These are phyloP conservation scores for Actinemys pallida DNA, from an alignment of 2,113 vertebrate genomes.

Conservation along the genomic window DNA sequence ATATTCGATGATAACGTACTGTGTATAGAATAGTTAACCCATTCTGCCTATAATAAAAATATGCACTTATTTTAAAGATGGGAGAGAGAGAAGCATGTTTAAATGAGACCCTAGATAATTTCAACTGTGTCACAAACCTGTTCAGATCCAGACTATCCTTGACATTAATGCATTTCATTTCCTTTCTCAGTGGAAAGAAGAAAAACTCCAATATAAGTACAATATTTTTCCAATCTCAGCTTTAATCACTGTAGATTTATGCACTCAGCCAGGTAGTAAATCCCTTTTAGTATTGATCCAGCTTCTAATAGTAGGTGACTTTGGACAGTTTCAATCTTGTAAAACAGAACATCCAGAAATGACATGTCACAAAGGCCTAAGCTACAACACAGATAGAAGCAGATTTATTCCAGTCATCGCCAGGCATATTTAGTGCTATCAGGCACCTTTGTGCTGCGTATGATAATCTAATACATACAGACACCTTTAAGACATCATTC, in stretches of 20 bases:
- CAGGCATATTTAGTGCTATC: background rate
- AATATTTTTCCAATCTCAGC: slow-evolving; percentile 12
- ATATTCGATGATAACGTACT: background rate
- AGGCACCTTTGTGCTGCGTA: background rate
- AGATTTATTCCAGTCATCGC: slow-evolving; percentile 32
- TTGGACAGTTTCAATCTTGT: slow-evolving; percentile 55
- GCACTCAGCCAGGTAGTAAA: slow-evolving; percentile 59
- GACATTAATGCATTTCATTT: slow-evolving; percentile 47
- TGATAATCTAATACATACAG: background rate
- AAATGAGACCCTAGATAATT: background rate
- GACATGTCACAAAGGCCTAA: slow-evolving; percentile 20
- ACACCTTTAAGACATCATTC: background rate
- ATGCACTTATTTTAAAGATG: background rate
- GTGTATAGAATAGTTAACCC: background rate
- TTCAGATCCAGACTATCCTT: background rate
- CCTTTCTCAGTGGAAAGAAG: slow-evolving; percentile 30
- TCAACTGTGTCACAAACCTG: background rate
- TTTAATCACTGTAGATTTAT: slow-evolving; percentile 63
- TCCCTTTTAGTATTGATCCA: slow-evolving; percentile 61
- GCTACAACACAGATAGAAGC: slow-evolving; percentile 5
- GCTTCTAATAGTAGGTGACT: slow-evolving; percentile 36
- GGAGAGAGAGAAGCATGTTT: background rate
- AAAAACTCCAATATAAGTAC: slow-evolving; percentile 5
- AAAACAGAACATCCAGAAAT: slow-evolving; percentile 42
- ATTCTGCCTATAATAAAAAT: background rate